Conservation (phyloP, 2,888 invertebrate species). For the Heliconius hortense region DNA sequence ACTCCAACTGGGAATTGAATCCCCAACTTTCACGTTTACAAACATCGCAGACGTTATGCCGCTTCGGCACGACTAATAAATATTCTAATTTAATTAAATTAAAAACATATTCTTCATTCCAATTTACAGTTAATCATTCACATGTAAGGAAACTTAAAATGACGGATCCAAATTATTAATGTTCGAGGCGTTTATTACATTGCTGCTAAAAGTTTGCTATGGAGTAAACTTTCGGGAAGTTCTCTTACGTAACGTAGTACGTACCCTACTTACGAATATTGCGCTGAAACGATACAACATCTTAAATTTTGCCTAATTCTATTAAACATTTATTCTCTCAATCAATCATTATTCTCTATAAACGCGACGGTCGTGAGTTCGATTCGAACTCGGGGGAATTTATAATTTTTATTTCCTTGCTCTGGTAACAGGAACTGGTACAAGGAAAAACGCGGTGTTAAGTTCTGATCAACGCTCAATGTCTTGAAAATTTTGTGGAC, state of each 20-base stretch:
- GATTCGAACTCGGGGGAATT: too few species aligned
- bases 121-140: slow-evolving; percentile 17
- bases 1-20: background rate
- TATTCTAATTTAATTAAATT: background rate
- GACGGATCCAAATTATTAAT: slow-evolving; percentile 20
- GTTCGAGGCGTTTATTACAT: slow-evolving; percentile 24
- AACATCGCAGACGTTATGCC: background rate
- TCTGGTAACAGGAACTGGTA: too few species aligned
- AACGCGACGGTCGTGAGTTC: too few species aligned
- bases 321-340: background rate
- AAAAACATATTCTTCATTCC: background rate
- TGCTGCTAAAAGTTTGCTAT: slow-evolving; percentile 14
- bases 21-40: background rate
- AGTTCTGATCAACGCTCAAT: too few species aligned
- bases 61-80: background rate
- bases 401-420: too few species aligned
- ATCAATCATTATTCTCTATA: too few species aligned
- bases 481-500: too few species aligned
- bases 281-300: slow-evolving; percentile 3
- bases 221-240: slow-evolving; percentile 5
- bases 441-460: too few species aligned
- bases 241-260: background rate
- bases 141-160: slow-evolving; percentile 16
- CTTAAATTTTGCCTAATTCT: slow-evolving; percentile 5
- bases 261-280: background rate